Evolutionary conservation across 2,797 vertebrate genomes (phyloP).

Genomic region (Dallia pectoralis): DNA sequence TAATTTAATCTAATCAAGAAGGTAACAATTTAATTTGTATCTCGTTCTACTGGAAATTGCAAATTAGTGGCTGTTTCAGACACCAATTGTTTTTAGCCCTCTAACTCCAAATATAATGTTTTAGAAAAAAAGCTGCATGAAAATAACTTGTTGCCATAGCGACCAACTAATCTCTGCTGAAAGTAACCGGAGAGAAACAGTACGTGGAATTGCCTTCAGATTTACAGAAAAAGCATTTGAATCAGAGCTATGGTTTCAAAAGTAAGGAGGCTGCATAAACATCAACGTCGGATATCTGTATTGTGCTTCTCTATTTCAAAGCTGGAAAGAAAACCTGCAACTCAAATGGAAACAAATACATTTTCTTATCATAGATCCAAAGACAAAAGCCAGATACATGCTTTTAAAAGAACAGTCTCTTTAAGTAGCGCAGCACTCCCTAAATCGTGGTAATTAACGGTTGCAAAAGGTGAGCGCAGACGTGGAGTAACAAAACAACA

Average conservation of each 20-base stretch:
- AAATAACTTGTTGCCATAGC: constrained; percentile 72
- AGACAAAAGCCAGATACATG: constrained; percentile 37
- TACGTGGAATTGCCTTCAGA: constrained; percentile 42
- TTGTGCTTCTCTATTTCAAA: constrained; percentile 1
- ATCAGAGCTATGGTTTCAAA: constrained; percentile 22
- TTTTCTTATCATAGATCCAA: constrained; percentile 32
- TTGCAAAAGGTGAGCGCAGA: constrained; percentile 26
- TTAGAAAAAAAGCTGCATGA: constrained; percentile 53
- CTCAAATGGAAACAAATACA: constrained; percentile 1
- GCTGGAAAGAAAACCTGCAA: constrained; percentile 12
- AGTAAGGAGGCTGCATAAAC: constrained; percentile 20
- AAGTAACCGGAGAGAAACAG: constrained; percentile 50
- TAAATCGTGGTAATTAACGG: constrained; percentile 37
- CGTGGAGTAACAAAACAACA: constrained; percentile 10
- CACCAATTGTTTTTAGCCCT: constrained; percentile 41
- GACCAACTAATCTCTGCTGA: constrained; percentile 63
- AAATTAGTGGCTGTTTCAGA: constrained; percentile 29
- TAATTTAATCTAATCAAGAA: not conserved
- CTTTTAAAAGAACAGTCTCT: constrained; percentile 21
- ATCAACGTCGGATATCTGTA: constrained; percentile 21
- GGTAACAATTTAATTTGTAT: constrained; percentile 17
- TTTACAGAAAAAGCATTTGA: constrained; percentile 48
- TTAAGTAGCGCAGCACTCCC: constrained; percentile 31
- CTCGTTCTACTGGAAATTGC: not conserved
- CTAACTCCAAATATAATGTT: constrained; percentile 50